A percentile compares a stretch with the other conserved stretches of the same genome.
These are phyloP conservation scores for Leucopsar rothschildi DNA, from an alignment of 2,113 vertebrate species.

Conservation along the genomic window DNA sequence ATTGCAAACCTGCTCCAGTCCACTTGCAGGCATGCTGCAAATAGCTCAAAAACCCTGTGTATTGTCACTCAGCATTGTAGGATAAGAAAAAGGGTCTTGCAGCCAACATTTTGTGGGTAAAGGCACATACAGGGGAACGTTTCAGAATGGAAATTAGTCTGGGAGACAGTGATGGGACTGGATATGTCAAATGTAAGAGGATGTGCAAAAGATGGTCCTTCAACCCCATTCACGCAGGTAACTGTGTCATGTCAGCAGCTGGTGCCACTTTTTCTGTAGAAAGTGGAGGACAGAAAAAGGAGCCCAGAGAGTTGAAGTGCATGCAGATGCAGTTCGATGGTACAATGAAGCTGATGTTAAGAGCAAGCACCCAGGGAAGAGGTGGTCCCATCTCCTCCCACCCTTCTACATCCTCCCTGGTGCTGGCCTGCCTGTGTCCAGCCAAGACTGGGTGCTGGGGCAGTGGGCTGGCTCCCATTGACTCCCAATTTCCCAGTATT, in stretches of 20 bases:
- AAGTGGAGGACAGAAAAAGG: background rate
- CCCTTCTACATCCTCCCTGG: accelerated
- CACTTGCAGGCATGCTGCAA: background rate
- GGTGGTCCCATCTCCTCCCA: background rate
- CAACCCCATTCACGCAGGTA: accelerated
- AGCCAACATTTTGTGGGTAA: background rate
- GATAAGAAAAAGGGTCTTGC: background rate
- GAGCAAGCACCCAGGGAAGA: background rate
- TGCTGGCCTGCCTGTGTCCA: background rate
- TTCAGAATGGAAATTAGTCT: background rate
- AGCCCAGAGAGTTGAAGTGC: accelerated
- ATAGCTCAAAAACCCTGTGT: background rate
- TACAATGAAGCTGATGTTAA: background rate
- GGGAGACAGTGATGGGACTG: background rate
- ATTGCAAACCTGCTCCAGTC: background rate
- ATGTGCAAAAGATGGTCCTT: background rate
- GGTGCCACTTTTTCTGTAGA: background rate
- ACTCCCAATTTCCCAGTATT: background rate
- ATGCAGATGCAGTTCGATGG: background rate
- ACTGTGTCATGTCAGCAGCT: background rate
- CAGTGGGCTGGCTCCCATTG: background rate
- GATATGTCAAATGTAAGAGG: background rate
- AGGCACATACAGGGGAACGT: background rate
- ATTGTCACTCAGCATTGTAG: background rate
- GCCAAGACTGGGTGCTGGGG: background rate